These are phyloP conservation scores for Corythornis vintsioides DNA, from an alignment of 2,113 vertebrate species.

Conservation along the genomic window DNA sequence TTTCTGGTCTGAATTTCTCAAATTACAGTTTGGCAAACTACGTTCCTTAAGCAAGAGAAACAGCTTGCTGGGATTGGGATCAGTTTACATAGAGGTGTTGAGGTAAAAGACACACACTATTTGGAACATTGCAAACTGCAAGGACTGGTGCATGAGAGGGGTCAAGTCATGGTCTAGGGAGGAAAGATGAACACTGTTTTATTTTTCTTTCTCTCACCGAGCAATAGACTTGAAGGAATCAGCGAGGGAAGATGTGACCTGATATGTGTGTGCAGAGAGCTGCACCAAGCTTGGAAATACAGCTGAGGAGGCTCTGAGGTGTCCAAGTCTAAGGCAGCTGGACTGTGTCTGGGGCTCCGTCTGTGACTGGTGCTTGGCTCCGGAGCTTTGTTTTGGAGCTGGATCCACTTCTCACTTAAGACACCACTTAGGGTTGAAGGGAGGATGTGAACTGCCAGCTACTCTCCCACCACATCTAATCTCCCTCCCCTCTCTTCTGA, in stretches of 20 bases:
- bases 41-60: not conserved
- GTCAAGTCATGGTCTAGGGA: not conserved
- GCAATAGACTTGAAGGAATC: not conserved
- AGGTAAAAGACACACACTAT: not conserved
- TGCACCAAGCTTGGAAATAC: not conserved
- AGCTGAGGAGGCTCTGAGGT: not conserved
- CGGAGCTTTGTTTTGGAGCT: not conserved
- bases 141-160: not conserved
- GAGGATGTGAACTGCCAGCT: not conserved
- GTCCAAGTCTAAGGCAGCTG: not conserved
- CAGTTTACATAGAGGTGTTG: not conserved
- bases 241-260: not conserved
- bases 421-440: not conserved
- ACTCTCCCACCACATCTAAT: not conserved
- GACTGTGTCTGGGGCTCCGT: accelerated
- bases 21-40: not conserved
- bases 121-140: not conserved
- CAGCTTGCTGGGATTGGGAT: not conserved
- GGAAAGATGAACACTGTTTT: not conserved
- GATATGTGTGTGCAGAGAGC: not conserved
- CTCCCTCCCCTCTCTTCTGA: not conserved
- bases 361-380: not conserved
- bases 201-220: not conserved
- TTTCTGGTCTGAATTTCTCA: not conserved
- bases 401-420: not conserved